Evolutionary conservation across 2,113 vertebrate genomes (phyloP).

Genomic region (Mormoops blainvillei): DNA sequence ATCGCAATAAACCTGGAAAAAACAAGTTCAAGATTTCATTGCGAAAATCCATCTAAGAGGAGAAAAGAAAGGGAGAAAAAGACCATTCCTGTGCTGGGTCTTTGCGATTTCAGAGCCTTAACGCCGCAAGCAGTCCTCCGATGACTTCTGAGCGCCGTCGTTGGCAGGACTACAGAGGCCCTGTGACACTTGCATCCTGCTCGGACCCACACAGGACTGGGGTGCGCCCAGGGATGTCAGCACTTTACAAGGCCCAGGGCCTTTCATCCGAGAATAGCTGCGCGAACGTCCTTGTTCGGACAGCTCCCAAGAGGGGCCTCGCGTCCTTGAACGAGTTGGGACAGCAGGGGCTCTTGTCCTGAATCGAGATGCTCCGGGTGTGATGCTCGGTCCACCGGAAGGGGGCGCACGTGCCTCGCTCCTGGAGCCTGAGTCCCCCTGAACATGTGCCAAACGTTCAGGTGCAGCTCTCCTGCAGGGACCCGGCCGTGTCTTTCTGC

Average conservation of each 20-base stretch:
- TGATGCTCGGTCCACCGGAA: neutral
- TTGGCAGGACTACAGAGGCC: too few relatives aligned
- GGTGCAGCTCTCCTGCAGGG: too few relatives aligned
- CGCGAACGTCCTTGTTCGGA: neutral
- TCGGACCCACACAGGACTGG: neutral
- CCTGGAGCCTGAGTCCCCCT: neutral
- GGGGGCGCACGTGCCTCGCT: neutral
- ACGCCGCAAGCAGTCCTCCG: neutral
- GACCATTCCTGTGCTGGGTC: neutral
- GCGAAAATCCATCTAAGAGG: neutral
- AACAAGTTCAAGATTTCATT: neutral
- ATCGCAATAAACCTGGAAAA: neutral
- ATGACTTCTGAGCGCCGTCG: neutral
- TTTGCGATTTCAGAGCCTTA: neutral
- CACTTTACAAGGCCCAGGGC: neutral
- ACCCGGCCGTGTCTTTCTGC: neutral
- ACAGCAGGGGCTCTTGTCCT: neutral
- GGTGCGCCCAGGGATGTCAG: neutral
- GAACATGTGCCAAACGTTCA: neutral
- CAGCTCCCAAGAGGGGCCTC: neutral
- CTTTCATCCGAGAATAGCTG: neutral
- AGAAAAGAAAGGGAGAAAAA: neutral
- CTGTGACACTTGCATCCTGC: neutral
- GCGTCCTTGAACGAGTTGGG: neutral
- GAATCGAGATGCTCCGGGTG: neutral